phyloP scores from a whole-genome alignment of 2,797 vertebrate species.

The Pantherophis vulpinus region DNA sequence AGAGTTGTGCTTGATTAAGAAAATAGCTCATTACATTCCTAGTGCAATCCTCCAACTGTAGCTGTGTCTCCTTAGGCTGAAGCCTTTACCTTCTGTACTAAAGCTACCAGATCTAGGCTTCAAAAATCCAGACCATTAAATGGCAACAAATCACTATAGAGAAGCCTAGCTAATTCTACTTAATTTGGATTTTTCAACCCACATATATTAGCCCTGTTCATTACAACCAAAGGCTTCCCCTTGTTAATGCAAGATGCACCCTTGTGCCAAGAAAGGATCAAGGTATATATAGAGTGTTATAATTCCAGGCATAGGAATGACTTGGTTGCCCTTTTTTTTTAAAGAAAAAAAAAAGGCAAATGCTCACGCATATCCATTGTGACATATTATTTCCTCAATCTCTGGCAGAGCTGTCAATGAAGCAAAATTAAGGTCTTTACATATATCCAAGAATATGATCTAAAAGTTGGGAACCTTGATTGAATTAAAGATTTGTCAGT shows the following conservation, averaged over 20 bases:
- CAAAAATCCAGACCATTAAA: background rate
- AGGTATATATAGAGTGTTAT: background rate
- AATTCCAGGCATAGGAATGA: background rate
- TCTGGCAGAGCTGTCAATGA: constrained; percentile 33
- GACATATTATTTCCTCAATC: constrained; percentile 43
- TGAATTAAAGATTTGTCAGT: constrained; percentile 46
- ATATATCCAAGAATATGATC: constrained; percentile 35
- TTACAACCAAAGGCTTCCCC: background rate
- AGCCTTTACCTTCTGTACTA: background rate
- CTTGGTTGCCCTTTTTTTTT: constrained; percentile 9
- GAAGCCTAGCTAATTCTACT: background rate
- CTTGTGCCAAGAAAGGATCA: background rate
- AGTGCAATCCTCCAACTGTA: background rate
- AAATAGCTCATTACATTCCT: background rate
- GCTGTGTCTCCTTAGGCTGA: background rate
- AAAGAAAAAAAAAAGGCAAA: constrained; percentile 33
- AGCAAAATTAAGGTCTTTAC: constrained; percentile 41
- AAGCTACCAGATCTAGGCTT: background rate
- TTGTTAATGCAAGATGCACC: background rate
- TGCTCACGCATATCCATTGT: constrained; percentile 15
- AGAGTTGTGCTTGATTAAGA: background rate
- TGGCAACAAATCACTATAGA: background rate
- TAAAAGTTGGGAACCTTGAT: constrained; percentile 35
- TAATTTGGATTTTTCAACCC: background rate
- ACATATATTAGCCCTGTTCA: background rate